Evolutionary conservation across 2,113 vertebrate genomes (phyloP).

Genomic region (Symphodus melops): DNA sequence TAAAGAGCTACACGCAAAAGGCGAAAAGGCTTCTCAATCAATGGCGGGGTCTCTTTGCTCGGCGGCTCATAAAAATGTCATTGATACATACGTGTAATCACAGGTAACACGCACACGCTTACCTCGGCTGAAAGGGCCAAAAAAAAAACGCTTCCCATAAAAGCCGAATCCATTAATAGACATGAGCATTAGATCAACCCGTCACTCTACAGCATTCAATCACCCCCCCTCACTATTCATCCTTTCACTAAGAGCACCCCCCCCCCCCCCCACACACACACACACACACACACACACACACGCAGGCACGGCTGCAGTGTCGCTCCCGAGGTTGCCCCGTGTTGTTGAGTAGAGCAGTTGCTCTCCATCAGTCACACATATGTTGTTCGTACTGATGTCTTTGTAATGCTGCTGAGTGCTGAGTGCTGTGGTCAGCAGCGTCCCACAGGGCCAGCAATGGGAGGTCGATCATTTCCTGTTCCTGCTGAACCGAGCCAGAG

Average conservation of each 20-base stretch:
- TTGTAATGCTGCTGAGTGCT: slow-evolving; percentile 62
- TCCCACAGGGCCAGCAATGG: slow-evolving; percentile 71
- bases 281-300: no score
- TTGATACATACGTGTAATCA: slow-evolving; percentile 57
- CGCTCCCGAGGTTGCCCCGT: slow-evolving; percentile 52
- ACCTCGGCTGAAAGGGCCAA: slow-evolving; percentile 37
- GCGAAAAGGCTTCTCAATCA: slow-evolving; percentile 22
- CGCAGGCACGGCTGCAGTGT: no score
- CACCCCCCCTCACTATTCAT: slow-evolving; percentile 34
- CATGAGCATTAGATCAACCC: slow-evolving; percentile 39
- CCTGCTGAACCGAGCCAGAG: slow-evolving; percentile 58
- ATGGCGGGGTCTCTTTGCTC: slow-evolving; percentile 18
- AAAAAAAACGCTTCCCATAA: slow-evolving; percentile 55
- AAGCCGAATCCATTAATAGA: slow-evolving; percentile 60
- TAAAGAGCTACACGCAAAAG: slow-evolving; percentile 44
- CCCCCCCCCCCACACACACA: no score
- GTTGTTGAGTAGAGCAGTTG: slow-evolving; percentile 55
- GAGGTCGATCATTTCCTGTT: slow-evolving; percentile 74
- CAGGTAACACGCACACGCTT: slow-evolving; percentile 43
- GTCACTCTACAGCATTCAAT: slow-evolving; percentile 45
- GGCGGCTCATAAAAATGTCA: slow-evolving; percentile 46
- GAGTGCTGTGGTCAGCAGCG: slow-evolving; percentile 74
- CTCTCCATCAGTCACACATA: slow-evolving; percentile 79
- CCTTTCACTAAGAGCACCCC: slow-evolving; percentile 63
- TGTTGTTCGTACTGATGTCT: slow-evolving; percentile 71